Base-by-base conservation (phyloP, 2,797 vertebrate species). In the Oreochromis mossambicus region DNA sequence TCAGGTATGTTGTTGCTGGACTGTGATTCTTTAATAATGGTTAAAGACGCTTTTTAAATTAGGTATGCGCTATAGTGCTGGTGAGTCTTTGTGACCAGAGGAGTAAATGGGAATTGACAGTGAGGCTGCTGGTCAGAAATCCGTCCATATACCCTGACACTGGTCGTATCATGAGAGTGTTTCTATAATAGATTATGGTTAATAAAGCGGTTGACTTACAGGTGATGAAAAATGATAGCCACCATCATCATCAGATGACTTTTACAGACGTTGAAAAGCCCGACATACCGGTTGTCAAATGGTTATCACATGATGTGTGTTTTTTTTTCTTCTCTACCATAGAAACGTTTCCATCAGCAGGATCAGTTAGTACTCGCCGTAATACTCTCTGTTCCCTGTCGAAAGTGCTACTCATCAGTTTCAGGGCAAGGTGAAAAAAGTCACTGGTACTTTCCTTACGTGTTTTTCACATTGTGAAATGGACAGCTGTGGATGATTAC, bases 241-340 rank as follows among this genome's bases (percentile, higher is more conserved):
- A 63, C 17, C 34, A 66, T n/a, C 52, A 80, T 87, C 90, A 79
- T 87, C 90, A 88, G 84, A 78, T 88, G 90, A 91, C 81, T 88
- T 84, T 85, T 68, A 63, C 46, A 55, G 46, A 54, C 38, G 8
- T 66, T 81, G 56, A 79, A 52, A 84, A 86, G n/a, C 70, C 17
- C 21, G 80, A 79, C 66, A 84, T 81, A 80, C 79, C 29, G 80
- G 55, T 84, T 91, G 84, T 91, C 91, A 93, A 91, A 92, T 87
- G 90, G 11, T 36, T 15, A 85, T 92, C 93, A 94, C 92, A 91
- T 94, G 94, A 93, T 86, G 38, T 63, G 43, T 41, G 19, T 21
- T 34, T 36, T 34, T 34, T 55, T 0, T 51, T 52, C 32, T 63
- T 63, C 58, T 36, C 10, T 8, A 14, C 17, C 36, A 48, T 34